A percentile compares a stretch with the other conserved stretches of the same genome.
These are phyloP conservation scores for Clivina fossor DNA, from an alignment of 2,888 invertebrate species.

Conservation along the genomic window DNA sequence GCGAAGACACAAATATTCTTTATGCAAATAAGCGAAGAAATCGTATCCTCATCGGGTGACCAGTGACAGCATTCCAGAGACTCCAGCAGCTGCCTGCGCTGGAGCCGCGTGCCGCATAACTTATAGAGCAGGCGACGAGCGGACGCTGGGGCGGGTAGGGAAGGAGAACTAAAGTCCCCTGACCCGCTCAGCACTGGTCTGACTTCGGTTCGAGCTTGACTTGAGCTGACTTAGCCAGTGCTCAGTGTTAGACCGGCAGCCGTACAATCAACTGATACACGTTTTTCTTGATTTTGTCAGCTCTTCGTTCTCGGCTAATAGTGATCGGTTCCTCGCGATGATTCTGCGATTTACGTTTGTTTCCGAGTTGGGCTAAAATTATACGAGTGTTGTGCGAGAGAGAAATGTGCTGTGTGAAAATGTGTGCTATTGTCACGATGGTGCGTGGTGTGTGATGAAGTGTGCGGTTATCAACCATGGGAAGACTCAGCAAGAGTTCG, in stretches of 20 bases:
- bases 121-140: not conserved
- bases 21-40: slow-evolving; percentile 41
- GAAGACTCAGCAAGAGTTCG: slow-evolving; percentile 55
- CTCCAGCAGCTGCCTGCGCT: slow-evolving; percentile 36
- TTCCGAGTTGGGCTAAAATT: no score
- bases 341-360: not conserved
- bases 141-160: not conserved
- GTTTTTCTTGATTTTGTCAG: no score
- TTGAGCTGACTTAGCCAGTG: no score
- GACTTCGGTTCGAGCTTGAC: no score
- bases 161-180: no score
- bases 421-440: slow-evolving; percentile 9
- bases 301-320: no score
- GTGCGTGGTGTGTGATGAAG: slow-evolving; percentile 37
- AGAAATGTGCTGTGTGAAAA: slow-evolving; percentile 9
- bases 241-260: no score
- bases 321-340: not conserved
- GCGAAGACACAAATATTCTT: slow-evolving; percentile 11
- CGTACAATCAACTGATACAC: no score
- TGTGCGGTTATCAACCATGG: no score
- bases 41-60: slow-evolving; percentile 47
- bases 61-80: slow-evolving; percentile 51
- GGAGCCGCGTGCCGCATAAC: slow-evolving; percentile 10
- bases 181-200: slow-evolving; percentile 28
- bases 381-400: slow-evolving; percentile 7